Percentiles rank a stretch among this genome's conserved stretches.
These are phyloP conservation scores for Hetaerina americana DNA, from an alignment of 1,140 invertebrate species.

Conservation along the genomic window DNA sequence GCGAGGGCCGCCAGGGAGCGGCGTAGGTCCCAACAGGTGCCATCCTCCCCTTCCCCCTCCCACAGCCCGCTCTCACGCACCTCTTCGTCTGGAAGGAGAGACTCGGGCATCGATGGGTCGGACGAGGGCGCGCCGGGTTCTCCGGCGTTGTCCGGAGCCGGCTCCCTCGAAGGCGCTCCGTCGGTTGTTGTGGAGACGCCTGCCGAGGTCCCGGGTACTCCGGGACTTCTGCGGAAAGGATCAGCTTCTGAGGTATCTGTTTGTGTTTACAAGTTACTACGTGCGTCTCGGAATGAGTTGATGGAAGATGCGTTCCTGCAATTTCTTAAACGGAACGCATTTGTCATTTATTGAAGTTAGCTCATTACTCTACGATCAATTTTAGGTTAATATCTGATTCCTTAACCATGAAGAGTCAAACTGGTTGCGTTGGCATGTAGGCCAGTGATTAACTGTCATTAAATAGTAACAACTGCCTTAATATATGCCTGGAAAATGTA, in stretches of 20 bases:
- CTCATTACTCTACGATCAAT: no score
- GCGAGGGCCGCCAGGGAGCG: constrained; percentile 49
- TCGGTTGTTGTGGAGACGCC: not conserved
- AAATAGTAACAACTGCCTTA: no score
- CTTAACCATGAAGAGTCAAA: no score
- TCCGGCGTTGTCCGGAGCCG: not conserved
- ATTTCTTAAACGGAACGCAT: no score
- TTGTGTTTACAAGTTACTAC: no score
- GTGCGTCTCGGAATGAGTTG: no score
- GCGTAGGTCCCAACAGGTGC: not conserved
- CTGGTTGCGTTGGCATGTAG: no score
- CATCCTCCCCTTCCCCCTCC: not conserved
- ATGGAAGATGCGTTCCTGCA: no score
- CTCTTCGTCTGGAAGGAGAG: not conserved
- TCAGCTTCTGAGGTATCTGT: not conserved
- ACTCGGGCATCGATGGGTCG: not conserved
- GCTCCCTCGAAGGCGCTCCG: not conserved
- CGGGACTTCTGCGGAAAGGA: not conserved
- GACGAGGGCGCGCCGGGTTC: not conserved
- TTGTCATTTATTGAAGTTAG: no score
- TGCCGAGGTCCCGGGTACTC: not conserved
- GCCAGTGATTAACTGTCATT: no score
- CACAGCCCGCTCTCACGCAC: not conserved
- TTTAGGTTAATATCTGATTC: no score
- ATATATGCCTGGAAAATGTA: no score